These are phyloP conservation scores for Otus scops DNA, from an alignment of 2,797 vertebrate species.

Conservation along the genomic window DNA sequence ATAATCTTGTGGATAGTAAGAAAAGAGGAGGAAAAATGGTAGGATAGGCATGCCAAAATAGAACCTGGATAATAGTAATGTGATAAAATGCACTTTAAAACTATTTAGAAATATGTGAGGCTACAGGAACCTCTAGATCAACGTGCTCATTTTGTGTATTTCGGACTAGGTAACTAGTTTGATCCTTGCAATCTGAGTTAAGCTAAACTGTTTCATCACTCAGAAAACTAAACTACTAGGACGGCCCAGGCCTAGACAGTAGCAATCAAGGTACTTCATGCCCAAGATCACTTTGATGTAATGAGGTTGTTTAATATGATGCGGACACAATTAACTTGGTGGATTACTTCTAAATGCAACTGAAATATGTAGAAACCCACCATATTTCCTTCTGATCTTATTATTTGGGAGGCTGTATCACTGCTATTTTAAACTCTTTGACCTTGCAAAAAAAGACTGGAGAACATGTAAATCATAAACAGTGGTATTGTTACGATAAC, in stretches of 20 bases:
- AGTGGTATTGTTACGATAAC: neutral
- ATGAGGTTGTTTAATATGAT: neutral
- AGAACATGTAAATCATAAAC: fast-evolving
- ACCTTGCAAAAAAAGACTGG: neutral
- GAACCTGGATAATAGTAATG: neutral
- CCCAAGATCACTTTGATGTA: neutral
- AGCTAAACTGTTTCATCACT: neutral
- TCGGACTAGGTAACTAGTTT: neutral
- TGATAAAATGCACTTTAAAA: neutral
- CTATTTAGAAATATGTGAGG: neutral
- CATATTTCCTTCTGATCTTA: neutral
- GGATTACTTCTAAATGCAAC: neutral
- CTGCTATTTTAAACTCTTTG: neutral
- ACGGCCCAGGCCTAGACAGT: neutral
- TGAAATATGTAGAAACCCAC: neutral
- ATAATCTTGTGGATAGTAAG: neutral
- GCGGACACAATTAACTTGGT: neutral
- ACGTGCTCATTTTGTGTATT: neutral
- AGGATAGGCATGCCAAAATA: neutral
- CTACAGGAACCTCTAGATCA: neutral
- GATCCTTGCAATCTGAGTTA: neutral
- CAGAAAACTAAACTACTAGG: neutral
- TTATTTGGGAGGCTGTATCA: neutral
- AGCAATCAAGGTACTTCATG: neutral
- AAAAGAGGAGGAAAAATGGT: neutral